phyloP scores from a whole-genome alignment of 1,140 invertebrate genomes.

The Atta cephalotes region DNA sequence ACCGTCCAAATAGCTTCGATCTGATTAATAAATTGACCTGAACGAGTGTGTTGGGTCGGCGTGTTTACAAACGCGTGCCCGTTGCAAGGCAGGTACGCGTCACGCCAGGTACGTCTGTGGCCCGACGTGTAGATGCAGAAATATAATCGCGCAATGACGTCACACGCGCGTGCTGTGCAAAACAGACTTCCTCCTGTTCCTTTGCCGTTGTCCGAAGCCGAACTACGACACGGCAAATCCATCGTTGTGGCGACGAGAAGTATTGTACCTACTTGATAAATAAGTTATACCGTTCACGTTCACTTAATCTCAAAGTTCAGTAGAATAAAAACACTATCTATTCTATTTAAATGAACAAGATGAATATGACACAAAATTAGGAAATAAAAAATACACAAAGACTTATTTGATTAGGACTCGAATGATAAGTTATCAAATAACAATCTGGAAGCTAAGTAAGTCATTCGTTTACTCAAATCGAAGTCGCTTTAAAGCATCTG shows the following conservation, averaged over 20 bases:
- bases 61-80: slow-evolving; percentile 63
- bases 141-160: slow-evolving; percentile 59
- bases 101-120: slow-evolving; percentile 43
- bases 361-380: not conserved
- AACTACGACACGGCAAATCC: not conserved
- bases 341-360: not conserved
- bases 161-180: slow-evolving; percentile 50
- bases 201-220: slow-evolving; percentile 48
- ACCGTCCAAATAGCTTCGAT: not conserved
- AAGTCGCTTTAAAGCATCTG: too few relatives aligned
- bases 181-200: slow-evolving; percentile 57
- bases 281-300: not conserved
- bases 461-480: not conserved
- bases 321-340: not conserved
- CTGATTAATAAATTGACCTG: not conserved
- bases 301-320: not conserved
- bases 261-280: not conserved
- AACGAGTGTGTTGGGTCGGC: not conserved
- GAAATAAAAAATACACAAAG: not conserved
- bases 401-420: slow-evolving; percentile 9
- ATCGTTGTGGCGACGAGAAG: not conserved
- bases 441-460: not conserved
- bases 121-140: slow-evolving; percentile 46
- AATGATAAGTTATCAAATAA: slow-evolving; percentile 13
- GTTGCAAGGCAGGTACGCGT: slow-evolving; percentile 65